Evolutionary conservation across 2,888 invertebrate genomes (phyloP).

Genomic region (Celastrina argiolus): DNA sequence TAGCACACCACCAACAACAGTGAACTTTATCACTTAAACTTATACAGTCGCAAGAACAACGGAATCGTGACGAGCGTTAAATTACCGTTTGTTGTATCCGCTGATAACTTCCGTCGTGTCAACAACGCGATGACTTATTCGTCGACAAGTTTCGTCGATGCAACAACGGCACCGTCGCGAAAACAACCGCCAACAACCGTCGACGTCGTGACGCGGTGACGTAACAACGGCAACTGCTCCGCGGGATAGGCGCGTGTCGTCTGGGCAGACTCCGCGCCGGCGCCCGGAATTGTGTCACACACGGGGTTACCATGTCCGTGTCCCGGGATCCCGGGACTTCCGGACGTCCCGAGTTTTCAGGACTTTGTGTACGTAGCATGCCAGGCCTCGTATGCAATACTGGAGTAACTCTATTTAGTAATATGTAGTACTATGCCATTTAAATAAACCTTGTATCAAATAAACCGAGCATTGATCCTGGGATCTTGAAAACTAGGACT

Average conservation of each 20-base stretch:
- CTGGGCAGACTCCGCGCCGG: slow-evolving; percentile 70
- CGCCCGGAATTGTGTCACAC: slow-evolving; percentile 74
- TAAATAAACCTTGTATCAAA: too few relatives aligned
- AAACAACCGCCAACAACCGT: too few relatives aligned
- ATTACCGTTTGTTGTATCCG: too few relatives aligned
- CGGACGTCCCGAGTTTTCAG: neutral
- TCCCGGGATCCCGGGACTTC: neutral
- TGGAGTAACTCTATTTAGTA: too few relatives aligned
- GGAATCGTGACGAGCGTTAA: neutral
- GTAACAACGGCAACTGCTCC: slow-evolving; percentile 37
- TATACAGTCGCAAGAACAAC: neutral
- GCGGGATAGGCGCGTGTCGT: slow-evolving; percentile 66
- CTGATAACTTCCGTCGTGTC: too few relatives aligned
- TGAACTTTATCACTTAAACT: neutral
- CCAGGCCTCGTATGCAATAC: too few relatives aligned
- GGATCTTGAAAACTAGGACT: too few relatives aligned
- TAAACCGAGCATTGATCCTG: too few relatives aligned
- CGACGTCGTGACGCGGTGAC: neutral
- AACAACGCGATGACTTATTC: neutral
- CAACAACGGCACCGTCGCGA: neutral
- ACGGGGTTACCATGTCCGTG: slow-evolving; percentile 32
- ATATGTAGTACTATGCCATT: too few relatives aligned
- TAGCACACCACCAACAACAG: neutral
- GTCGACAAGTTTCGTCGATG: neutral
- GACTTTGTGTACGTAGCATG: too few relatives aligned